Conservation (phyloP, 1,140 invertebrate species). For the Lucilia sericata region DNA sequence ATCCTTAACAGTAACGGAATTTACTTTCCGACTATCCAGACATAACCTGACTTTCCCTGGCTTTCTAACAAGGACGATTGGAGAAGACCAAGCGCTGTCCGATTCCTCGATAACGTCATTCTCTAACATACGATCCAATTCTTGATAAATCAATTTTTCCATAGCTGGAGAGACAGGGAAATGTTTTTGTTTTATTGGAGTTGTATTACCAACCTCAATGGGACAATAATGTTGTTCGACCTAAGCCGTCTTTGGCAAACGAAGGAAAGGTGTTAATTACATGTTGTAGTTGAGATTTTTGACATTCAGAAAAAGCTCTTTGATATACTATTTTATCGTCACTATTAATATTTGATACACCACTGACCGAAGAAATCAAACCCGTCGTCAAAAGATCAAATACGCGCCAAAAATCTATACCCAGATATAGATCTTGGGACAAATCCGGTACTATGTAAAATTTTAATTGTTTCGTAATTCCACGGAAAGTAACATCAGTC, state of each 20-base stretch:
- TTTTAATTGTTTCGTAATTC: constrained; percentile 20
- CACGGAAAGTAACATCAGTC: constrained; percentile 35
- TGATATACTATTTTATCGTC: neutral
- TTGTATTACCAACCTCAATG: constrained; percentile 19
- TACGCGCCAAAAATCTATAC: constrained; percentile 47
- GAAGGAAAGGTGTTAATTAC: constrained; percentile 27
- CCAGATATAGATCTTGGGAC: constrained; percentile 38
- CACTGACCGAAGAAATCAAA: neutral
- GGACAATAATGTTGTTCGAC: neutral
- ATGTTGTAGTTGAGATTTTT: neutral
- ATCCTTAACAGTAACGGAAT: constrained; percentile 41
- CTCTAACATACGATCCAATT: constrained; percentile 48
- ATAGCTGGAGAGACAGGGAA: constrained; percentile 47
- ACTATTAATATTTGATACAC: neutral
- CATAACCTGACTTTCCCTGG: constrained; percentile 45
- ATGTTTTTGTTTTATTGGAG: constrained; percentile 40
- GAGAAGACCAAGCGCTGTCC: constrained; percentile 48
- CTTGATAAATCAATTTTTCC: constrained; percentile 46
- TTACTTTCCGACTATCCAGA: constrained; percentile 43
- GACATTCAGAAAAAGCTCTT: too few species aligned
- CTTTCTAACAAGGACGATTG: constrained; percentile 37
- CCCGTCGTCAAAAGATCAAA: constrained; percentile 29
- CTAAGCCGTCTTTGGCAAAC: constrained; percentile 8
- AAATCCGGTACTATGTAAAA: constrained; percentile 45
- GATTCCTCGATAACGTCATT: constrained; percentile 48